Conservation (phyloP, 2,888 invertebrate species). For the Tipula unca region DNA sequence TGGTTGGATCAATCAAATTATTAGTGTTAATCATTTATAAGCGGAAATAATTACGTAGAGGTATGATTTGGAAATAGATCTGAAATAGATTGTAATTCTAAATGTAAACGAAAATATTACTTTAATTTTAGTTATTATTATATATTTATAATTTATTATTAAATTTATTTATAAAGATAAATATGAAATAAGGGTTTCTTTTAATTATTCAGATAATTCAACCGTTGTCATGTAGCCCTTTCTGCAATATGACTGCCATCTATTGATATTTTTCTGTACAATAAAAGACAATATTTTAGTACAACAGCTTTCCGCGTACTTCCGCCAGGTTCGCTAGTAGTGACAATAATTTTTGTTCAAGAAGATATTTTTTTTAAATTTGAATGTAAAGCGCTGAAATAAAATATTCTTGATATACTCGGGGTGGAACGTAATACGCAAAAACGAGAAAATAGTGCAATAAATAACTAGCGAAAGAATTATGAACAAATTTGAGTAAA, state of each 20-base stretch:
- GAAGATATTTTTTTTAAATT: too few relatives aligned
- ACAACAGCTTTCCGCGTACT: too few relatives aligned
- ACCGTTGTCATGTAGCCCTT: too few relatives aligned
- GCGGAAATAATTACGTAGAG: neutral
- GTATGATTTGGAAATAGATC: neutral
- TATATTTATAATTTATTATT: conserved; percentile 8
- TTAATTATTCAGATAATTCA: neutral
- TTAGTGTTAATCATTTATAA: conserved; percentile 85
- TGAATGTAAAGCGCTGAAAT: too few relatives aligned
- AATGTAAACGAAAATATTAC: neutral
- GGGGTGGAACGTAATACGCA: too few relatives aligned
- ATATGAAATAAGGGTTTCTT: neutral
- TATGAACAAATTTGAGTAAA: too few relatives aligned
- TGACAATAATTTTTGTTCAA: too few relatives aligned
- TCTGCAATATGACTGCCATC: neutral
- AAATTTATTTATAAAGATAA: neutral
- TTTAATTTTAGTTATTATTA: neutral
- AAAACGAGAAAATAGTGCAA: too few relatives aligned
- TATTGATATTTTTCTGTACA: neutral
- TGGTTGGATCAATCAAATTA: conserved; percentile 96
- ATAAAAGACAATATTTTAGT: neutral
- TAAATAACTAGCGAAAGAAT: too few relatives aligned
- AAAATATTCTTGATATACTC: too few relatives aligned
- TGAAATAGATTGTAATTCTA: neutral
- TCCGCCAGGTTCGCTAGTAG: too few relatives aligned